Evolutionary conservation across 1,140 invertebrate genomes (phyloP).

Genomic region (Brachystomella parvula): DNA sequence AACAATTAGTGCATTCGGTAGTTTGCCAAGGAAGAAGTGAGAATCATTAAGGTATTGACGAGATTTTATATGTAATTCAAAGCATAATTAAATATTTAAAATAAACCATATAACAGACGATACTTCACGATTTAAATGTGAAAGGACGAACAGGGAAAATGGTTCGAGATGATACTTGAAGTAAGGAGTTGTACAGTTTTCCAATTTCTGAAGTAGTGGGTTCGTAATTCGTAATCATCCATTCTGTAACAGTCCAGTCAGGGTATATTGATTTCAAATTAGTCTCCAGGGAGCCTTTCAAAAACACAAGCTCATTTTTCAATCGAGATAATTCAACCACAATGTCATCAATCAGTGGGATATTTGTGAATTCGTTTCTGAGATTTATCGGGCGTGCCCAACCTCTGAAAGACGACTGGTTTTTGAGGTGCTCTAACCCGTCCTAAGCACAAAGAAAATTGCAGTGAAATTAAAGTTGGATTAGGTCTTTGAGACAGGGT

Average conservation of each 20-base stretch:
- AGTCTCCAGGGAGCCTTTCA: constrained; percentile 37
- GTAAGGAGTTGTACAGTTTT: constrained; percentile 25
- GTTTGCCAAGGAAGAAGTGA: constrained; percentile 57
- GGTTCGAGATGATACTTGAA: constrained; percentile 25
- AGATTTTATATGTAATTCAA: too few relatives aligned
- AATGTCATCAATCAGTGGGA: constrained; percentile 42
- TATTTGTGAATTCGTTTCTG: constrained; percentile 42
- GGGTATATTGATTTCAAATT: constrained; percentile 41
- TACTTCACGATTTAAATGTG: too few relatives aligned
- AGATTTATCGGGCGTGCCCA: constrained; percentile 43
- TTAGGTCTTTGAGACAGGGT: not conserved
- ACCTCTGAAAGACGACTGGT: constrained; percentile 40
- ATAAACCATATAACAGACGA: not conserved
- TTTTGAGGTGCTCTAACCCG: constrained; percentile 22
- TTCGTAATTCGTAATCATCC: constrained; percentile 41
- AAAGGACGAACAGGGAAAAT: constrained; percentile 33
- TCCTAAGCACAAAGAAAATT: not conserved
- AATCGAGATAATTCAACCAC: constrained; percentile 38
- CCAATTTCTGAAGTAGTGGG: constrained; percentile 39
- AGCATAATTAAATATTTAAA: too few relatives aligned
- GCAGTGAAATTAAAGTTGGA: not conserved
- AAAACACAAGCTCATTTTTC: constrained; percentile 37
- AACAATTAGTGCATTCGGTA: constrained; percentile 79
- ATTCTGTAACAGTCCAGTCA: constrained; percentile 42
- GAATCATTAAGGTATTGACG: too few relatives aligned